Percentiles rank a stretch among this genome's conserved stretches.
These are phyloP conservation scores for Campoplex nolae DNA, from an alignment of 2,888 invertebrate species.

Conservation along the genomic window DNA sequence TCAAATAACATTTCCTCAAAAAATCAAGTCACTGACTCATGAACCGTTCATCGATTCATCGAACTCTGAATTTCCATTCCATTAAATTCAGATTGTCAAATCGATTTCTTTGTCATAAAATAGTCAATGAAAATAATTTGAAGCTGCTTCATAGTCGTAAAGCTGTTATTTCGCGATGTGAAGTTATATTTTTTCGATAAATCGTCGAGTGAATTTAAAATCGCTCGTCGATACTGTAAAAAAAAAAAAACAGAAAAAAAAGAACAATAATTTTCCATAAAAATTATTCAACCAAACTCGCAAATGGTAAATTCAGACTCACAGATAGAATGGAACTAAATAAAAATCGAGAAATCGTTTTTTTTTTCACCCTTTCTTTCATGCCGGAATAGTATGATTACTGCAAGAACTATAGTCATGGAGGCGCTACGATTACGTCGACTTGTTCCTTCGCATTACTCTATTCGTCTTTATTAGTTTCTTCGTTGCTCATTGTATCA, in stretches of 20 bases:
- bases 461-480: constrained; percentile 74
- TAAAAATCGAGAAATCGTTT: not conserved
- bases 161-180: not conserved
- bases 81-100: not conserved
- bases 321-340: not conserved
- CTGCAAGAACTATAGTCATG: not conserved
- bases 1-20: not conserved
- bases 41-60: not conserved
- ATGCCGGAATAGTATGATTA: not conserved
- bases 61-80: not conserved
- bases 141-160: not conserved
- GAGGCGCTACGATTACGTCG: constrained; percentile 59
- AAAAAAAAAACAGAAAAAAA: not conserved
- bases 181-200: not conserved
- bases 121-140: not conserved
- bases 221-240: not conserved
- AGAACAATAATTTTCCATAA: not conserved
- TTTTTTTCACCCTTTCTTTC: constrained; percentile 1
- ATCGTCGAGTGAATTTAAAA: not conserved
- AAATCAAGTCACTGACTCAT: not conserved
- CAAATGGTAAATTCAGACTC: not conserved
- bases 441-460: constrained; percentile 60
- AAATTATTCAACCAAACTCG: not conserved
- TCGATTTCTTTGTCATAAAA: not conserved
- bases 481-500: constrained; percentile 63